phyloP scores from a whole-genome alignment of 30 jellyfish, hydroid and myxozoan species.

The Mastigias papua region DNA sequence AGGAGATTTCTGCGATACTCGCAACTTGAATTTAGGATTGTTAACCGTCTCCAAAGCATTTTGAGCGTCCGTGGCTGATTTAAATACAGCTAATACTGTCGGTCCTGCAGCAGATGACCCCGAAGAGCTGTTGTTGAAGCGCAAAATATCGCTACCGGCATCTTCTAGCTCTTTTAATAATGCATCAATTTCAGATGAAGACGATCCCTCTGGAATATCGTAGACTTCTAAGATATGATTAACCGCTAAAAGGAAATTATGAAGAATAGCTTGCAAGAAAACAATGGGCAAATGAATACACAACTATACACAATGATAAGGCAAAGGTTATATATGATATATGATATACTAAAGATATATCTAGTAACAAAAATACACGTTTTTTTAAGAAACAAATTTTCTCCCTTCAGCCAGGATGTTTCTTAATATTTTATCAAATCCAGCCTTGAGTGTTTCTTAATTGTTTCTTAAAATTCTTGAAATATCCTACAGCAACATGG shows the following conservation, averaged over 20 bases:
- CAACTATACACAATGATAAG: too few species aligned
- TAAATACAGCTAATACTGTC: constrained; percentile 87
- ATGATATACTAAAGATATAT: too few species aligned
- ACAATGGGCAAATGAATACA: too few species aligned
- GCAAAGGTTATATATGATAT: too few species aligned
- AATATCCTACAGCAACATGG: too few species aligned
- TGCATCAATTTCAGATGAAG: constrained; percentile 78
- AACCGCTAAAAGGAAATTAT: constrained; percentile 74
- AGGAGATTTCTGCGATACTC: constrained; percentile 97
- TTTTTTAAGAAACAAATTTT: too few species aligned
- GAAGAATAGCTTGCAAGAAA: too few species aligned
- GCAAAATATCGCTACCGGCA: constrained; percentile 89
- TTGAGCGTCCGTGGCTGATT: constrained; percentile 94
- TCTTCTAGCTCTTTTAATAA: constrained; percentile 75
- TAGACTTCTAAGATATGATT: constrained; percentile 88
- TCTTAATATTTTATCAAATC: too few species aligned
- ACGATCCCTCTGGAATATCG: constrained; percentile 86
- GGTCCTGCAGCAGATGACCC: constrained; percentile 82
- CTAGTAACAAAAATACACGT: too few species aligned
- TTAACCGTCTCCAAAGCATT: constrained; percentile 84
- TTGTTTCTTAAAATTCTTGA: too few species aligned
- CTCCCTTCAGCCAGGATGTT: too few species aligned
- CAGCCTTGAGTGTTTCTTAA: too few species aligned
- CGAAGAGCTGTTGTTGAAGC: constrained; percentile 81
- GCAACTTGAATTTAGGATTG: constrained; percentile 88